Evolutionary conservation across 2,888 invertebrate species (phyloP), one percentile per base, ranked within the genome.

Genomic region (Tipula helvola): DNA sequence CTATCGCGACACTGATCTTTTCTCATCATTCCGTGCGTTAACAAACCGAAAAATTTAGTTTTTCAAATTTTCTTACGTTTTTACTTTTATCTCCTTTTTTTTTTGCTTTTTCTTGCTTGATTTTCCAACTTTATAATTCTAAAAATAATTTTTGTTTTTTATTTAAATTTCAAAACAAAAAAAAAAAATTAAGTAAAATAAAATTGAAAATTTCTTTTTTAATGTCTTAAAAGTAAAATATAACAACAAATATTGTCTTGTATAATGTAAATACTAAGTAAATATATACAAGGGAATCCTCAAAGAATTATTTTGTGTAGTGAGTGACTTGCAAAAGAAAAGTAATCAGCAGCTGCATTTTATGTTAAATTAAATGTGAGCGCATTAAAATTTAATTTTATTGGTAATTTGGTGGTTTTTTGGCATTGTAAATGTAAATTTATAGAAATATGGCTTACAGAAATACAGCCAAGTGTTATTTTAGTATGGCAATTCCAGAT

Each of bases 1-100:
- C 39, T 84, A 84, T 84, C 84, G 41, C 84, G 84, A 84, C 84
- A 84, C 84, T 84, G 84, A 84, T 36, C 84, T 84, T 39, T 71
- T 18, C 71, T 71, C 71, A 71, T 71, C 71, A 71, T 71, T 71
- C n/a, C 71, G 71, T 71, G 5, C 28, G 71, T 18, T 52, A 52
- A 16, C 7, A n/a, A 5, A 52, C 52, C 16, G 16, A 71, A 71
- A 71, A 28, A 71, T 28, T 71, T 71, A 71, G 71, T 71, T 71
- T 71, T 71, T 71, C 71, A 71, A 71, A 71, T 71, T 71, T 71
- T 71, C 28, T 71, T 71, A 28, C 18, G 52, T 52, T 52, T 52
- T 52, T 52, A 10, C 5, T 52, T 71, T 28, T 71, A 10, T 71
- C 28, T 28, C 28, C 71, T 28, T 71, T 44, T 44, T 44, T 3